Conservation (phyloP, 2,797 vertebrate species). For the Acanthis flammea region DNA sequence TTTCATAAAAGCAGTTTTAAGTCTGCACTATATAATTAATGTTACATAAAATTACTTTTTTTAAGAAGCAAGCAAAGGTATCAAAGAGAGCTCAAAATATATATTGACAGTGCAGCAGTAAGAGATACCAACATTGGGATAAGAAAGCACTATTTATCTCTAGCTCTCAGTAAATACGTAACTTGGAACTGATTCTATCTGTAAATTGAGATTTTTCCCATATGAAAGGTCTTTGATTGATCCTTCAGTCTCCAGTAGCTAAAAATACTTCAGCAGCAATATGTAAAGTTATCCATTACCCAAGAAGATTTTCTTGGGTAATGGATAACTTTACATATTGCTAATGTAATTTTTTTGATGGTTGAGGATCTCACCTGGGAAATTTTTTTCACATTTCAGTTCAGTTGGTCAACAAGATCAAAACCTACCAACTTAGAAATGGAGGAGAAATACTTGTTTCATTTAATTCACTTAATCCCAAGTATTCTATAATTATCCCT, state of each 20-base stretch:
- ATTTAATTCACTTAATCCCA: not conserved
- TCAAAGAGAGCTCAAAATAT: not conserved
- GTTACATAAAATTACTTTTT: not conserved
- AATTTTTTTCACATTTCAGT: not conserved
- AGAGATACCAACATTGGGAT: not conserved
- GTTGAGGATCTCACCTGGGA: not conserved
- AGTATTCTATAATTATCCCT: not conserved
- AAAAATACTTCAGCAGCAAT: not conserved
- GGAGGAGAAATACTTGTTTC: not conserved
- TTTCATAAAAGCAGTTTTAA: not conserved
- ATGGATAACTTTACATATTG: too few species aligned
- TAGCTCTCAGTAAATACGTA: not conserved
- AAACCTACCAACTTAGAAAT: not conserved
- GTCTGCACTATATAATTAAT: not conserved
- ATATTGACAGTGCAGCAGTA: not conserved
- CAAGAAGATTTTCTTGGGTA: not conserved
- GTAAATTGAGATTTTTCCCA: not conserved
- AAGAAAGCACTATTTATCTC: not conserved
- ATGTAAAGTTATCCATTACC: not conserved
- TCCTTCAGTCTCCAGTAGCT: not conserved
- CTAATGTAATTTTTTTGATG: not conserved
- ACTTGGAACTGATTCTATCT: not conserved
- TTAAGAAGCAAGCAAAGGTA: not conserved
- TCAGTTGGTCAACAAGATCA: not conserved
- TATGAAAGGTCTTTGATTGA: not conserved